These are phyloP conservation scores for Unio pictorum DNA, from an alignment of 2,888 invertebrate species.

Conservation along the genomic window DNA sequence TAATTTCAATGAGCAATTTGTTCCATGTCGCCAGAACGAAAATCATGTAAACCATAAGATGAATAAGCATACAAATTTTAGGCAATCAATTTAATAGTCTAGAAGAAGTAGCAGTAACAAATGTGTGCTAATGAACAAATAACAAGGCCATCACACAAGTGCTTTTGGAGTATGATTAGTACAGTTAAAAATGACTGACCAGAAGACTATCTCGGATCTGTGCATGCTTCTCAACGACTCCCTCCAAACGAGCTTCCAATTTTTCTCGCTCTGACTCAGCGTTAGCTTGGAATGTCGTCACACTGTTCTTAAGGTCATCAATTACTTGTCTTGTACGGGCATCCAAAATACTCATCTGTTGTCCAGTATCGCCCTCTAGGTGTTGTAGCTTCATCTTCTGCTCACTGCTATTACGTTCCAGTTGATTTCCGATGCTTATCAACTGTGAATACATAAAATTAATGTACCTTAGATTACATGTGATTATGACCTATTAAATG, in stretches of 20 bases:
- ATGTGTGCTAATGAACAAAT: too few species aligned
- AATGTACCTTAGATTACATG: too few species aligned
- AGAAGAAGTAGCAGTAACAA: too few species aligned
- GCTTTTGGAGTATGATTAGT: background rate
- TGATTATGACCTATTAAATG: too few species aligned
- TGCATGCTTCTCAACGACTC: slow-evolving; percentile 56
- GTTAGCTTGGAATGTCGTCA: slow-evolving; percentile 45
- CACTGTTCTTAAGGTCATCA: slow-evolving; percentile 60
- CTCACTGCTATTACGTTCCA: slow-evolving; percentile 49
- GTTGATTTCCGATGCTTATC: slow-evolving; percentile 43
- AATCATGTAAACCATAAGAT: too few species aligned
- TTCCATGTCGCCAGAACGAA: too few species aligned
- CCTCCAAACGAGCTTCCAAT: slow-evolving; percentile 59
- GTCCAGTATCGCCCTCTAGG: slow-evolving; percentile 62
- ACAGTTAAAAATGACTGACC: slow-evolving; percentile 29
- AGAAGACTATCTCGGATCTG: slow-evolving; percentile 44
- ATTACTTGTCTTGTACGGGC: slow-evolving; percentile 58
- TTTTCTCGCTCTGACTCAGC: slow-evolving; percentile 64
- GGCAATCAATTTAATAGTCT: too few species aligned
- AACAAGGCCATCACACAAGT: too few species aligned
- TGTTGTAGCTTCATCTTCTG: slow-evolving; percentile 60
- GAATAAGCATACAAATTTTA: too few species aligned
- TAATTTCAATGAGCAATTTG: too few species aligned
- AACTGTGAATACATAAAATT: slow-evolving; percentile 29
- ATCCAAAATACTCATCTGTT: slow-evolving; percentile 63